Conservation (phyloP, 2,888 invertebrate species). For the Cepaea hortensis region DNA sequence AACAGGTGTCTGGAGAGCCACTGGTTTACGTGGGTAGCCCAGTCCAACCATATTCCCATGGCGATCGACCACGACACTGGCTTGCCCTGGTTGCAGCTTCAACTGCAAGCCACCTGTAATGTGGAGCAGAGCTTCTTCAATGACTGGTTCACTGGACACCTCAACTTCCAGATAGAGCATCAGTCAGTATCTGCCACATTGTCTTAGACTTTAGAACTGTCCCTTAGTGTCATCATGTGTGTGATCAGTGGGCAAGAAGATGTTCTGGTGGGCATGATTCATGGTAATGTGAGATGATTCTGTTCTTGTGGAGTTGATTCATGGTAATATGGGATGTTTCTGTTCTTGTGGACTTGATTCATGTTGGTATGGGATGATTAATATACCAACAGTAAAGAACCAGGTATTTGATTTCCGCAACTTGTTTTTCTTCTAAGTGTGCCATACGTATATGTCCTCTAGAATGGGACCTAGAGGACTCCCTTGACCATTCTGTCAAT, state of each 20-base stretch:
- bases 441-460: too few relatives aligned
- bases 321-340: too few relatives aligned
- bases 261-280: too few relatives aligned
- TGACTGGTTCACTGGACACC: slow-evolving; percentile 76
- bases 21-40: slow-evolving; percentile 74
- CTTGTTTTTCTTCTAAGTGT: too few relatives aligned
- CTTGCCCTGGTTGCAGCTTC: slow-evolving; percentile 67
- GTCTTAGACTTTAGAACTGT: not conserved
- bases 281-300: too few relatives aligned
- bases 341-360: too few relatives aligned
- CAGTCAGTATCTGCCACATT: slow-evolving; percentile 64
- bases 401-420: too few relatives aligned
- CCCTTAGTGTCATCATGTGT: not conserved
- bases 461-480: too few relatives aligned
- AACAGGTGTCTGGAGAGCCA: slow-evolving; percentile 63
- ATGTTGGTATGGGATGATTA: too few relatives aligned
- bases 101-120: slow-evolving; percentile 72
- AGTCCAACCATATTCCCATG: slow-evolving; percentile 76
- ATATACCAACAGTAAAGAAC: too few relatives aligned
- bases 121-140: slow-evolving; percentile 72
- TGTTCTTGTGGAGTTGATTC: too few relatives aligned
- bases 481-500: too few relatives aligned
- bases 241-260: not conserved
- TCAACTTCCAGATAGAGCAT: slow-evolving; percentile 76
- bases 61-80: slow-evolving; percentile 67